Evolutionary conservation across 1,140 invertebrate genomes (phyloP), one percentile per base, ranked within the genome.

Genomic region (Augochlora pura): DNA sequence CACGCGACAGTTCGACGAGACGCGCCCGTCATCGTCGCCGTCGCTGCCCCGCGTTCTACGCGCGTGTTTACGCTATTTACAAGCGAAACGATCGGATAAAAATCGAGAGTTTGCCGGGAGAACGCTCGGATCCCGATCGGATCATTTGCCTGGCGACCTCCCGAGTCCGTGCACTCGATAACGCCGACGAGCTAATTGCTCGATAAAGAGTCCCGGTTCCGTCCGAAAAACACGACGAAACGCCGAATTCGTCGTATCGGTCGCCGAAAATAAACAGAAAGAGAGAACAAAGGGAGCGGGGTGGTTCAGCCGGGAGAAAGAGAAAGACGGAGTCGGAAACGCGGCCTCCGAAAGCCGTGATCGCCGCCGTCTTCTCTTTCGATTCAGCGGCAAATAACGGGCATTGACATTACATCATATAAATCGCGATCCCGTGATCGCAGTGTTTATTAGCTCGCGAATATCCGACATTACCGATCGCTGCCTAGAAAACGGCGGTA

Each of bases 121-220:
- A 57, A 57, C 60, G 8, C 4, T 38, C n/a, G 12, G 25, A 12
- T 18, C 3, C 14, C 9, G 60, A 16, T 8, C 25, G 27, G 27
- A 18, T 27, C 27, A 27, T 7, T 12, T 63, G 7, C 32, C 6
- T 1, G 32, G 18, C 52, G 74, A 77, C 74, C 74, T 68, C 62
- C 60, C 39, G 25, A 25, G 39, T 46, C 25, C 39, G 12, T 25
- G 2, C 8, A 16, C n/a, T 67, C 27, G 74, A 60, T 60, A 60
- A 46, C 21, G 9, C 16, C 7, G n/a, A 14, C 0, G 25, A 9
- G 9, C 32, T 84, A 82, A 76, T 80, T 80, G 42, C n/a, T 27
- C 21, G 81, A 80, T 80, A 83, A 80, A 38, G 46, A 52, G 46
- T 42, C 23, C 64, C n/a, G 21, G 46, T 12, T 78, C 66, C 10